Percentiles rank a stretch among this genome's conserved stretches.
phyloP scores from a whole-genome alignment of 2,797 vertebrate genomes.

The Hoplostethus mediterraneus region DNA sequence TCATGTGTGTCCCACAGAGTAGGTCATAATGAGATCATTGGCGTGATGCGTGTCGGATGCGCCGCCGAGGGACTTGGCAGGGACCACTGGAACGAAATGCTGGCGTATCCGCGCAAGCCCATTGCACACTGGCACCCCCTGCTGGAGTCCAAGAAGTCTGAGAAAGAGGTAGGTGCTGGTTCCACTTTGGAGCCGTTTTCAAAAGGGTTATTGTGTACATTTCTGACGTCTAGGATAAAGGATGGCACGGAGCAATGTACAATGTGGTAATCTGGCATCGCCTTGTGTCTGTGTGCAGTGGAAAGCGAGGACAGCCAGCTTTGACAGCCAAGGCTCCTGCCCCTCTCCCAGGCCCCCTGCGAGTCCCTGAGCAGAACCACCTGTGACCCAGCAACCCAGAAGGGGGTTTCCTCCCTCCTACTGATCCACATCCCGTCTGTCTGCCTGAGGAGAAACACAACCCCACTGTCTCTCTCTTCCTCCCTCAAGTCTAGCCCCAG shows the following conservation, averaged over 20 bases:
- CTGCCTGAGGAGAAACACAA: constrained; percentile 77
- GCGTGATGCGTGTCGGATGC: constrained; percentile 93
- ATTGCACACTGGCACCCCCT: constrained; percentile 99
- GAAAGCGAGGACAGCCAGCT: constrained; percentile 96
- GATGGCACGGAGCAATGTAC: not conserved
- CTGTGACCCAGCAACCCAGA: constrained; percentile 77
- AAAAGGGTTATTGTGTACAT: not conserved
- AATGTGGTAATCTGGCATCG: not conserved
- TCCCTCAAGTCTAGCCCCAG: constrained; percentile 59
- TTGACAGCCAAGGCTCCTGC: constrained; percentile 97
- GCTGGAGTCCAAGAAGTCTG: constrained; percentile 96
- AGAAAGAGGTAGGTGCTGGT: constrained; percentile 91
- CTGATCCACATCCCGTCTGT: constrained; percentile 80
- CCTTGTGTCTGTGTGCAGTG: constrained; percentile 85
- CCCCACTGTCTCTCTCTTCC: constrained; percentile 60
- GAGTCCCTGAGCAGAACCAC: constrained; percentile 89
- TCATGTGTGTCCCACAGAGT: constrained; percentile 85
- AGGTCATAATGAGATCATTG: constrained; percentile 98
- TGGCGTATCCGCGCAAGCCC: constrained; percentile 96
- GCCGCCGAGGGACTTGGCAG: constrained; percentile 93
- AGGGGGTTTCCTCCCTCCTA: constrained; percentile 71
- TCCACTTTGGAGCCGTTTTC: not conserved
- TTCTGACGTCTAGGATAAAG: not conserved
- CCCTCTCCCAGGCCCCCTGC: constrained; percentile 94
- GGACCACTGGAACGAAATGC: constrained; percentile 99